Evolutionary conservation across 2,888 invertebrate species (phyloP).

Genomic region (Apodemia zela): DNA sequence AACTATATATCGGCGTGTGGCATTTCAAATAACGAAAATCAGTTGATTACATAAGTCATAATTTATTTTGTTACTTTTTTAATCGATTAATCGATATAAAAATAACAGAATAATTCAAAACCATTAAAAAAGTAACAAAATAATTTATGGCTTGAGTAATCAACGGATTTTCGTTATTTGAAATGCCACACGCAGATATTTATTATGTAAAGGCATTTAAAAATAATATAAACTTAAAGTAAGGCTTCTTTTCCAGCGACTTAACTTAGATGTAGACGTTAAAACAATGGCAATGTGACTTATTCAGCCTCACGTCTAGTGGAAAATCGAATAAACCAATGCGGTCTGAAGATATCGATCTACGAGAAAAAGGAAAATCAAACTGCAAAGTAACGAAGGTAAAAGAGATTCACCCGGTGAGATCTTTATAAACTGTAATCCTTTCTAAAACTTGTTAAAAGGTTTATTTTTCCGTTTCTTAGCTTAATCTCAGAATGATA

Average conservation of each 20-base stretch:
- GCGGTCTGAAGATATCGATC: constrained; percentile 20
- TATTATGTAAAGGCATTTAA: not conserved
- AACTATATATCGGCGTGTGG: no score
- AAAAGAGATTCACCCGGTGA: constrained; percentile 11
- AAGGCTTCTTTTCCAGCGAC: not conserved
- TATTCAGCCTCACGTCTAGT: constrained; percentile 19
- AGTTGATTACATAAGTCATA: no score
- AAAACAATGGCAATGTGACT: constrained; percentile 20
- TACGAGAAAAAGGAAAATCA: constrained; percentile 12
- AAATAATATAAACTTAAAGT: not conserved
- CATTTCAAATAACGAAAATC: no score
- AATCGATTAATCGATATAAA: no score
- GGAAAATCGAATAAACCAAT: constrained; percentile 20
- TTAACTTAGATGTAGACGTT: constrained; percentile 18
- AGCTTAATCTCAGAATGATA: not conserved
- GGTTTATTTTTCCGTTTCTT: constrained; percentile 15
- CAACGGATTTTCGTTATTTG: no score
- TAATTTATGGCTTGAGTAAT: no score
- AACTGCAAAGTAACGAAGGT: constrained; percentile 21
- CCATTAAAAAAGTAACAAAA: no score
- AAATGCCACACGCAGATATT: no score
- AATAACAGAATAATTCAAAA: no score
- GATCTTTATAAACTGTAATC: constrained; percentile 24
- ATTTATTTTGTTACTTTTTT: no score
- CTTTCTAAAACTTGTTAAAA: constrained; percentile 22